phyloP scores from a whole-genome alignment of 2,113 vertebrate species.

The Hippocampus guttulatus region DNA sequence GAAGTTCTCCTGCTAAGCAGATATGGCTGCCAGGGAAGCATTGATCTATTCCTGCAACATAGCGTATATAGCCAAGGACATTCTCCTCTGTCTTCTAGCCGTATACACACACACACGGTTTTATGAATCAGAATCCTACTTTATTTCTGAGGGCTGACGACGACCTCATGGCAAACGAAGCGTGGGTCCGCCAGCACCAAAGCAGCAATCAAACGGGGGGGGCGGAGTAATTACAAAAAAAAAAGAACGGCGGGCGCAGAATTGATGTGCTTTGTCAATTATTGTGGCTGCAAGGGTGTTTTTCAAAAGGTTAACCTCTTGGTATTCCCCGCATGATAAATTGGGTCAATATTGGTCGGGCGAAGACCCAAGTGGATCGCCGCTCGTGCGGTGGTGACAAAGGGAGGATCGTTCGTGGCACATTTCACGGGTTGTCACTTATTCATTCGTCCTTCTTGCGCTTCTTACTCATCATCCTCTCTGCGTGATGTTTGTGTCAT shows the following conservation, averaged over 20 bases:
- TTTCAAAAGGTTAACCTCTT: slow-evolving; percentile 80
- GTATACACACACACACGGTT: slow-evolving; percentile 16
- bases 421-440: slow-evolving; percentile 36
- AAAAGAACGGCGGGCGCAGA: slow-evolving; percentile 63
- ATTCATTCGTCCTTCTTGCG: not conserved
- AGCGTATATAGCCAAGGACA: slow-evolving; percentile 59
- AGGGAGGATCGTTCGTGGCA: slow-evolving; percentile 32
- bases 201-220: slow-evolving; percentile 67
- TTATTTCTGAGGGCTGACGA: slow-evolving; percentile 65
- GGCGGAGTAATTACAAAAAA: slow-evolving; percentile 76
- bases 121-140: slow-evolving; percentile 63
- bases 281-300: slow-evolving; percentile 79
- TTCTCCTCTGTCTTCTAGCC: slow-evolving; percentile 10
- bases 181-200: slow-evolving; percentile 63
- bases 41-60: slow-evolving; percentile 63
- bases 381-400: slow-evolving; percentile 51
- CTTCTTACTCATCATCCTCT: not conserved
- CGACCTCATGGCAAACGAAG: slow-evolving; percentile 79
- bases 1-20: slow-evolving; percentile 58
- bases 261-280: slow-evolving; percentile 81
- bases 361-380: slow-evolving; percentile 51
- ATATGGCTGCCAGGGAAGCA: slow-evolving; percentile 66
- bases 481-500: not conserved
- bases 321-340: slow-evolving; percentile 69
- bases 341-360: slow-evolving; percentile 71